Percentiles rank a stretch among this genome's conserved stretches.
Conservation (phyloP, 2,113 vertebrate genomes). For the Myodes glareolus region DNA sequence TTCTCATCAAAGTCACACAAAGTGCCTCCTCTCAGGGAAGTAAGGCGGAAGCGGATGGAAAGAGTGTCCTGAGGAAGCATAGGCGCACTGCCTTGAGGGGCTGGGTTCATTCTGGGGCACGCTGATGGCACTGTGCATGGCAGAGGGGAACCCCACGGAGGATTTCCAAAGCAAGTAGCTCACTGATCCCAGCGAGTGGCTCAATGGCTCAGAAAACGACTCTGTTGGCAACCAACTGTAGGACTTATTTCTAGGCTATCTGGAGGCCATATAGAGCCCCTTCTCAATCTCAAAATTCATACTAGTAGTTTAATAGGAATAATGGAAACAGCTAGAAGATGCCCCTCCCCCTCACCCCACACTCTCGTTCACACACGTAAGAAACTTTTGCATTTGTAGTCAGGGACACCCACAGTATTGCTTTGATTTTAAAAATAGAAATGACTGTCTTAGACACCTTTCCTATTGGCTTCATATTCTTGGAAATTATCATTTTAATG, state of each 20-base stretch:
- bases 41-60: background rate
- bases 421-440: conserved; percentile 34
- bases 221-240: background rate
- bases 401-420: background rate
- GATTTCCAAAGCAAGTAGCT: background rate
- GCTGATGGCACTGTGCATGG: rapidly evolving
- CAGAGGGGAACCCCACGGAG: rapidly evolving
- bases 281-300: background rate
- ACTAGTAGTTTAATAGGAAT: background rate
- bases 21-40: background rate
- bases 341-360: background rate
- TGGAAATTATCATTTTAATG: background rate
- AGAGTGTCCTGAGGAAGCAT: background rate
- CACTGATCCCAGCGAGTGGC: no score
- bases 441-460: background rate
- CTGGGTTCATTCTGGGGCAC: no score
- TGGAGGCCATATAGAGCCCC: background rate
- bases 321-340: background rate
- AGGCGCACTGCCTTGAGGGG: background rate
- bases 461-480: background rate
- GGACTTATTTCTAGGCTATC: background rate
- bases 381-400: background rate
- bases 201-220: background rate
- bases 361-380: no score
- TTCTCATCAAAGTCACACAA: background rate